Evolutionary conservation across 1,140 invertebrate species (phyloP).

Genomic region (Calliphora vicina): DNA sequence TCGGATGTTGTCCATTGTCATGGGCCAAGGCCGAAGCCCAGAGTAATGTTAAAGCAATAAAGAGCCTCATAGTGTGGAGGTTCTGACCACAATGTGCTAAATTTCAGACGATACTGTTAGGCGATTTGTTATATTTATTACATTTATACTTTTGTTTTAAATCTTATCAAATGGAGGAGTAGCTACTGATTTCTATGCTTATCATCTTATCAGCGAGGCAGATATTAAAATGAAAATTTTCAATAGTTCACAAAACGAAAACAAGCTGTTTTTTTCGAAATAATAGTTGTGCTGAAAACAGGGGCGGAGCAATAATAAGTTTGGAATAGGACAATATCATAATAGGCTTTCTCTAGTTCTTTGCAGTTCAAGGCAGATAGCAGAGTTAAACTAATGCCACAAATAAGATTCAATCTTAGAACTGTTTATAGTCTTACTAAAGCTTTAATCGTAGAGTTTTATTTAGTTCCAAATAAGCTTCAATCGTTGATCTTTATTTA

Average conservation of each 20-base stretch:
- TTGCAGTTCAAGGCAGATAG: too few relatives aligned
- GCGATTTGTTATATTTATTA: background rate
- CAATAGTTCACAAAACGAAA: too few relatives aligned
- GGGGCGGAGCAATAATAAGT: background rate
- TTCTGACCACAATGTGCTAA: background rate
- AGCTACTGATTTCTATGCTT: background rate
- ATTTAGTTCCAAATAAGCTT: too few relatives aligned
- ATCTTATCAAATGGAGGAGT: background rate
- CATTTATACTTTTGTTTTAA: background rate
- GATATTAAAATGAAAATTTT: background rate
- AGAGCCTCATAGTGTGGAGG: background rate
- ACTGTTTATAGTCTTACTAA: too few relatives aligned
- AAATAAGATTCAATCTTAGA: too few relatives aligned
- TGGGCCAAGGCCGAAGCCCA: background rate
- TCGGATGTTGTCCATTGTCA: constrained; percentile 11
- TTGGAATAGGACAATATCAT: too few relatives aligned
- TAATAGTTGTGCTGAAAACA: background rate
- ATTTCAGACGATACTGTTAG: background rate
- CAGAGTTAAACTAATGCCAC: too few relatives aligned
- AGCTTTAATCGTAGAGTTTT: too few relatives aligned
- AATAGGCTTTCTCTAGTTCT: too few relatives aligned
- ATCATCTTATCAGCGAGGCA: background rate
- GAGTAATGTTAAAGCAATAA: background rate
- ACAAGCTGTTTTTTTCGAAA: too few relatives aligned
- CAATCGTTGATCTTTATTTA: too few relatives aligned